Base-by-base conservation (phyloP, 2,797 vertebrate genomes). In the Channa striata region DNA sequence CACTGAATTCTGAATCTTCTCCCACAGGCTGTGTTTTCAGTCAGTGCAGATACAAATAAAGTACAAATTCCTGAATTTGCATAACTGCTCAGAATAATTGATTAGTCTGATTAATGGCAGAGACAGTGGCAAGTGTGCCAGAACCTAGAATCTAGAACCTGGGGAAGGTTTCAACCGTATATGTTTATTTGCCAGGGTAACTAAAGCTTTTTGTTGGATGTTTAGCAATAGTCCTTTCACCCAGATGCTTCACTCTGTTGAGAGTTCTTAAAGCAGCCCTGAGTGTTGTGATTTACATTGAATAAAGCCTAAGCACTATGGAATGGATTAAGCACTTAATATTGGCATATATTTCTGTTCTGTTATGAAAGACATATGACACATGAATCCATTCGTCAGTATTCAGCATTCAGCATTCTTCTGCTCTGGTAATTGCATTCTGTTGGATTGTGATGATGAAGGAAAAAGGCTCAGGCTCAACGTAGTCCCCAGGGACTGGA, bases 141-240 rank as follows among this genome's bases (percentile, higher is more conserved):
- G n/a, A n/a, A n/a, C n/a, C n/a, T n/a, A n/a, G n/a, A 51, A 10
- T 62, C 53, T 79, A 74, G 74, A 82, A 73, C 59, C 73, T 59
- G 52, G 50, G 53, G n/a, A 80, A 81, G 47, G 78, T 59, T 74
- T 80, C 83, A 44, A 79, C 68, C 87, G 69, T 83, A 74, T 78
- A 89, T 75, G 89, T 92, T 87, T 52, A 88, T 90, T 83, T 83
- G 62, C 57, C 37, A 47, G 51, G 30, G 52, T 87, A 86, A 92
- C 89, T 90, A 71, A 90, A 88, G 69, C 68, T 72, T 71, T 66
- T 48, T 43, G 39, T 63, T 43, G 85, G 69, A 77, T 82, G 58
- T 80, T 60, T 64, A 54, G 70, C 54, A 75, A 30, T 63, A 77
- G 19, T 80, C 51, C n/a, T n/a, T n/a, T n/a, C 51, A 82, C 72